Evolutionary conservation across 2,888 invertebrate species (phyloP).

Genomic region (Andrena fulva): DNA sequence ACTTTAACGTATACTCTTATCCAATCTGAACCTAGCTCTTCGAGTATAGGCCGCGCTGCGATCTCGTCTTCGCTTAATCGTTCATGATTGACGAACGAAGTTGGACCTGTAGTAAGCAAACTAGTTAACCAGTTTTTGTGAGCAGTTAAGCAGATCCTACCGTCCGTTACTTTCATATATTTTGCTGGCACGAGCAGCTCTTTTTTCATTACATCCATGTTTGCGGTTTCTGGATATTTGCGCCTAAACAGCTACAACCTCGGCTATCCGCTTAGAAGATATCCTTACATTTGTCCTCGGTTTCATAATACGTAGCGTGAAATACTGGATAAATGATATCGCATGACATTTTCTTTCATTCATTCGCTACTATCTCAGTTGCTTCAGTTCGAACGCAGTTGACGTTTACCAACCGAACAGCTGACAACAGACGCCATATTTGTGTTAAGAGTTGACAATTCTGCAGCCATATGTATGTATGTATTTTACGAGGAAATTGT

Average conservation of each 20-base stretch:
- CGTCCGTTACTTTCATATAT: slow-evolving; percentile 79
- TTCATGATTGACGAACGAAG: slow-evolving; percentile 84
- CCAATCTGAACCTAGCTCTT: slow-evolving; percentile 85
- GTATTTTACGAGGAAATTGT: too few relatives aligned
- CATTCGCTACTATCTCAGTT: too few relatives aligned
- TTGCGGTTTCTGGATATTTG: slow-evolving; percentile 6
- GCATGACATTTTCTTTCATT: too few relatives aligned
- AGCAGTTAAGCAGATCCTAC: slow-evolving; percentile 81
- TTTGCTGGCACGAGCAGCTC: slow-evolving; percentile 91
- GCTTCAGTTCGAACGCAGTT: slow-evolving; percentile 13
- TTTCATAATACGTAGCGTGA: not conserved
- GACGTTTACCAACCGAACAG: slow-evolving; percentile 27
- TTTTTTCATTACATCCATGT: slow-evolving; percentile 89
- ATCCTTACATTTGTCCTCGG: not conserved
- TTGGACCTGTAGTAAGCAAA: slow-evolving; percentile 81
- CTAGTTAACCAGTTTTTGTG: slow-evolving; percentile 85
- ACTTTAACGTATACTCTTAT: slow-evolving; percentile 84
- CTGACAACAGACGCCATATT: slow-evolving; percentile 30
- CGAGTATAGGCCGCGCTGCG: slow-evolving; percentile 85
- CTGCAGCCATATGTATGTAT: too few relatives aligned
- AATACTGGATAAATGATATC: too few relatives aligned
- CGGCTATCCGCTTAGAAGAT: not conserved
- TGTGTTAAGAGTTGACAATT: too few relatives aligned
- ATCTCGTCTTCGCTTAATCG: slow-evolving; percentile 85
- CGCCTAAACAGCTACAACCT: not conserved